Evolutionary conservation across 2,113 vertebrate genomes (phyloP).

Genomic region (Scomber japonicus): DNA sequence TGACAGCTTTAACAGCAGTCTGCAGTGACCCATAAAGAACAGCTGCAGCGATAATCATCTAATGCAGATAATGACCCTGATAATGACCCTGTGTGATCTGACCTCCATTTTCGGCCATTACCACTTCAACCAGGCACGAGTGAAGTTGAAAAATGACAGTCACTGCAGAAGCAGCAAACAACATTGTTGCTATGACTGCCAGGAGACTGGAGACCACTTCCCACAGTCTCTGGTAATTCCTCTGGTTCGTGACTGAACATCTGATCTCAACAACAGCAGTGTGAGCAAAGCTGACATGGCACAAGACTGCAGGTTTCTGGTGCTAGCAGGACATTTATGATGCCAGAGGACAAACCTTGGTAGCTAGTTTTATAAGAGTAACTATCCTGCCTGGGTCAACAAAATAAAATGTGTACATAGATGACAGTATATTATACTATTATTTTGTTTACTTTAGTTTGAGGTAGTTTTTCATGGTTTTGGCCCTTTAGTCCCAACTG

Average conservation of each 20-base stretch:
- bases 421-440: not conserved
- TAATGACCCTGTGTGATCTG: constrained; percentile 57
- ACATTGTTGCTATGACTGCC: constrained; percentile 39
- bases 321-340: not conserved
- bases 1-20: constrained; percentile 47
- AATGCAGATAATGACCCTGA: constrained; percentile 44
- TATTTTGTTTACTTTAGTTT: no score
- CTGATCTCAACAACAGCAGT: constrained; percentile 15
- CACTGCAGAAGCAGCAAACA: constrained; percentile 17
- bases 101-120: constrained; percentile 67
- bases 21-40: constrained; percentile 52
- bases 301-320: constrained; percentile 6
- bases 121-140: constrained; percentile 51
- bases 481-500: no score
- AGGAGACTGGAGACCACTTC: constrained; percentile 1
- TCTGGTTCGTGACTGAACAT: constrained; percentile 25
- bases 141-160: constrained; percentile 41
- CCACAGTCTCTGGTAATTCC: constrained; percentile 19
- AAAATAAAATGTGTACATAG: no score
- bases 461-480: no score
- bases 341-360: constrained; percentile 1
- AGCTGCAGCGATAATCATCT: constrained; percentile 63
- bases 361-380: not conserved
- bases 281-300: not conserved
- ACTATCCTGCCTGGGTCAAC: no score